phyloP scores from a whole-genome alignment of 2,888 invertebrate genomes.

The Linnaemya vulpina region DNA sequence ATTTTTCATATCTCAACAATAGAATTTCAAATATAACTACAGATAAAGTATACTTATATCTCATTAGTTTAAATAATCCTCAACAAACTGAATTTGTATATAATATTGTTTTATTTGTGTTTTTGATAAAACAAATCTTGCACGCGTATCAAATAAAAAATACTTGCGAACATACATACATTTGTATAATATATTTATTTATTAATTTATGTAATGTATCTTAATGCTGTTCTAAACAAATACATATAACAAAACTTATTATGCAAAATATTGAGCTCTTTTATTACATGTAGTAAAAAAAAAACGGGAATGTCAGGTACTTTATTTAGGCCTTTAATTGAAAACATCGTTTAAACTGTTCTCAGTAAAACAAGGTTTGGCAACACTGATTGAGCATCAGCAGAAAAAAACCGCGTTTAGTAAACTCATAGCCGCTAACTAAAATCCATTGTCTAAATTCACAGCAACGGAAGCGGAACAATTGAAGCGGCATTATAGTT shows the following conservation, averaged over 20 bases:
- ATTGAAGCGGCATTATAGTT: no score
- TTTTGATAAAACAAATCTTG: conserved; percentile 21
- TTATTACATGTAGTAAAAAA: not conserved
- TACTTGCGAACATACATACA: not conserved
- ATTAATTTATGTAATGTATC: conserved; percentile 23
- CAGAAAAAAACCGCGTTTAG: no score
- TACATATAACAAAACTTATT: not conserved
- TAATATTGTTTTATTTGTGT: conserved; percentile 22
- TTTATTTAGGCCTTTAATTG: no score
- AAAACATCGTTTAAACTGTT: no score
- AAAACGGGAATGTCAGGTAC: no score
- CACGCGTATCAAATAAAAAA: conserved; percentile 5
- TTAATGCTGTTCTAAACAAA: not conserved
- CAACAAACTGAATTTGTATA: conserved; percentile 18
- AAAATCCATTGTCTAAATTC: no score
- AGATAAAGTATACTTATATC: conserved; percentile 2
- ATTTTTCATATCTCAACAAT: conserved; percentile 21
- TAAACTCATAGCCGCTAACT: no score
- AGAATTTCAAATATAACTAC: not conserved
- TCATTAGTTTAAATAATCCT: conserved; percentile 7
- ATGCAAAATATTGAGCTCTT: not conserved
- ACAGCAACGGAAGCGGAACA: no score
- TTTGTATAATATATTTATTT: conserved; percentile 23
- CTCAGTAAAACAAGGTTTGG: no score
- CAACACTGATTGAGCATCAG: no score